Conservation (phyloP, 2,113 vertebrate genomes). For the Corythaeola cristata region DNA sequence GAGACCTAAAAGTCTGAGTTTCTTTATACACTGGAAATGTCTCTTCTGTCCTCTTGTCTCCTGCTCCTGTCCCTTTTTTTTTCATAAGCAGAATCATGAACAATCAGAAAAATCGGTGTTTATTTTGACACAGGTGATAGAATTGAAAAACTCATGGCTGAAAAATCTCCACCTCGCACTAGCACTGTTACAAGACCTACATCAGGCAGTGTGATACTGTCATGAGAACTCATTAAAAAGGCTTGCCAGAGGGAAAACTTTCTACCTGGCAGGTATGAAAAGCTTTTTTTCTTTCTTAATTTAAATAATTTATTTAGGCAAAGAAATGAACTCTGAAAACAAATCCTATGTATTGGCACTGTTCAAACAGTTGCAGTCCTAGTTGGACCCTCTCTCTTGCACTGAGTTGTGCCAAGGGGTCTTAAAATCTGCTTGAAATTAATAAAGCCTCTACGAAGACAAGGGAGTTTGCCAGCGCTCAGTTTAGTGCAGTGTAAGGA, state of each 20-base stretch:
- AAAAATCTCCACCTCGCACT: not conserved
- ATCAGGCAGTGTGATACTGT: not conserved
- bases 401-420: not conserved
- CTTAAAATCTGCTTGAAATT: not conserved
- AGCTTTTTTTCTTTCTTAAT: not conserved
- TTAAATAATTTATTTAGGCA: not conserved
- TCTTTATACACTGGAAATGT: not conserved
- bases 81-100: not conserved
- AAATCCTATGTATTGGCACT: not conserved
- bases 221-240: not conserved
- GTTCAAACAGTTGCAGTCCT: not conserved
- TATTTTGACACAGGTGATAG: not conserved
- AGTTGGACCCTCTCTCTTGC: not conserved
- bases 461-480: not conserved
- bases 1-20: not conserved
- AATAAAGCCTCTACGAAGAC: not conserved
- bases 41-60: not conserved
- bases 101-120: not conserved
- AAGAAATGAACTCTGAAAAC: not conserved
- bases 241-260: not conserved
- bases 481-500: not conserved
- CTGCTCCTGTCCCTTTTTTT: not conserved
- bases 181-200: not conserved
- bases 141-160: not conserved
- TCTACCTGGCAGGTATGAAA: not conserved